Evolutionary conservation across 2,113 vertebrate genomes (phyloP).

Genomic region (Agelaius tricolor): DNA sequence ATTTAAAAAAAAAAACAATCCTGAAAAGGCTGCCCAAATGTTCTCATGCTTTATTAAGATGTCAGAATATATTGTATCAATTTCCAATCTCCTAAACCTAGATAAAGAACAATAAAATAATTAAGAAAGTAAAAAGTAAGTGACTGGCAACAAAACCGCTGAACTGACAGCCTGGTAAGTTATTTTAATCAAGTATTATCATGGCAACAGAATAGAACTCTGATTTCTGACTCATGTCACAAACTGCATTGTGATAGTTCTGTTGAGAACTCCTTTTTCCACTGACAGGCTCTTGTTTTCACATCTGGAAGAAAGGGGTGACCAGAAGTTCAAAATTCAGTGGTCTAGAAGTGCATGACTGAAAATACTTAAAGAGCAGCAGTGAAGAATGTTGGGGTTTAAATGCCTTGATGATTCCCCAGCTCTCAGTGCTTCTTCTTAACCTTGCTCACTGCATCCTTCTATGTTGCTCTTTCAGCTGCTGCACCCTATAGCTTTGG

Average conservation of each 20-base stretch:
- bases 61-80: neutral
- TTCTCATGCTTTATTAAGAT: neutral
- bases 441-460: fast-evolving
- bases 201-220: neutral
- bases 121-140: constrained; percentile 10
- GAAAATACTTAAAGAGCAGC: constrained; percentile 21
- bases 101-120: constrained; percentile 20
- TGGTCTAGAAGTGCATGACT: neutral
- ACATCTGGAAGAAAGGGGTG: constrained; percentile 50
- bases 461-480: neutral
- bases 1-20: neutral
- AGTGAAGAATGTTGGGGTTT: neutral
- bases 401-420: neutral
- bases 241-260: neutral
- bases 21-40: neutral
- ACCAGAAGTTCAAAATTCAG: constrained; percentile 52
- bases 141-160: neutral
- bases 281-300: constrained; percentile 46
- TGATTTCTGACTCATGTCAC: constrained; percentile 29
- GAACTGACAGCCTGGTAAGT: neutral
- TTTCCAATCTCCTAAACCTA: neutral
- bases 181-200: constrained; percentile 7
- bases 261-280: constrained; percentile 28
- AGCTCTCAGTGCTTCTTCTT: neutral
- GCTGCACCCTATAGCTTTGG: neutral